These are phyloP conservation scores for Reticulitermes lucifugus DNA, from an alignment of 2,888 invertebrate genomes.

Conservation along the genomic window DNA sequence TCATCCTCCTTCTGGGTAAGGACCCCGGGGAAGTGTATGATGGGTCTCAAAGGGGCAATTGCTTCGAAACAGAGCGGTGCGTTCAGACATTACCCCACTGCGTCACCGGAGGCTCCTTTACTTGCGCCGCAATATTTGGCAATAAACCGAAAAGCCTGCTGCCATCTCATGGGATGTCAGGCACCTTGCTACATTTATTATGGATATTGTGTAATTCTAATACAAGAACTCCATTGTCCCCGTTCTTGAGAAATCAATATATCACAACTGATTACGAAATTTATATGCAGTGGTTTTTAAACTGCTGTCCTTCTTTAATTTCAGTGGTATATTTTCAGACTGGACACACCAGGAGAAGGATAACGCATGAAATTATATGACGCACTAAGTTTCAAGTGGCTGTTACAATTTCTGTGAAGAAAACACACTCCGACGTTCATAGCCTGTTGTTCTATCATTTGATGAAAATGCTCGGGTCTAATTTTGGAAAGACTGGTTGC, in stretches of 20 bases:
- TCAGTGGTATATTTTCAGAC: background rate
- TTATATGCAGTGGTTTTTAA: background rate
- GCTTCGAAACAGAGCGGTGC: background rate
- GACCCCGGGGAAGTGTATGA: constrained; percentile 19
- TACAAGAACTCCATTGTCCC: background rate
- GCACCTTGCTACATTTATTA: too few species aligned
- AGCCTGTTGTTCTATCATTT: background rate
- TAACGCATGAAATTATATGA: background rate
- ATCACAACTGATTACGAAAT: background rate
- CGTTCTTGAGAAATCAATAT: background rate
- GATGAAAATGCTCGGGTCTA: background rate
- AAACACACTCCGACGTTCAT: background rate
- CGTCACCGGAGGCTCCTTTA: constrained; percentile 8
- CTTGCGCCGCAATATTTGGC: background rate
- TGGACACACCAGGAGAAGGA: background rate
- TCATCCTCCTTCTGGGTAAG: background rate
- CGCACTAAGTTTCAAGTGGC: background rate
- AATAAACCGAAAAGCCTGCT: constrained; percentile 9
- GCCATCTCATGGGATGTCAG: too few species aligned
- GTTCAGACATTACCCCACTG: background rate
- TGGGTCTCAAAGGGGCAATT: constrained; percentile 5
- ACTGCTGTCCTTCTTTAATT: background rate
- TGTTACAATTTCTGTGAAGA: background rate
- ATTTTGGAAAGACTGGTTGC: background rate
- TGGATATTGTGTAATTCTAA: background rate